Evolutionary conservation across 37 sponge, comb jelly and placozoan species (phyloP).

Genomic region (Diacarnus erythraeanus): DNA sequence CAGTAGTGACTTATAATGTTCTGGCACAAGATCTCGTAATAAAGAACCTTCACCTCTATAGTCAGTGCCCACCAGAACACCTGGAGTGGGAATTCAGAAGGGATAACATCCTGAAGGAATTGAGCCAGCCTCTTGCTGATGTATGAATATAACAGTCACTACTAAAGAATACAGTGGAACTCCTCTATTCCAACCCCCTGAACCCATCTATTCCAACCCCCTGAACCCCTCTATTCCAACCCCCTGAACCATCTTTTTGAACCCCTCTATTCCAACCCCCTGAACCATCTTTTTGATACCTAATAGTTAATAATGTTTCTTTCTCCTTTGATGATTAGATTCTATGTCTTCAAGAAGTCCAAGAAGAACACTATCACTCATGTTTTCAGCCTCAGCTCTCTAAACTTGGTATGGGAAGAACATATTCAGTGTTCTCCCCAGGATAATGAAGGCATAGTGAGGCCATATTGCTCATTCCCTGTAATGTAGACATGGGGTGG

Average conservation of each 20-base stretch:
- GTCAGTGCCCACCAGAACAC: slow-evolving; percentile 14
- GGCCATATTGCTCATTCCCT: no score
- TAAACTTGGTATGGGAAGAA: slow-evolving; percentile 30
- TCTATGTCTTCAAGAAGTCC: slow-evolving; percentile 88
- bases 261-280: no score
- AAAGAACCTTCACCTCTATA: slow-evolving; percentile 61
- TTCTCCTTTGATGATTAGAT: slow-evolving; percentile 27
- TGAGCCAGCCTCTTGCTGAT: slow-evolving; percentile 58
- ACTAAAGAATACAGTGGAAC: no score
- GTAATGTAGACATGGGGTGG: no score
- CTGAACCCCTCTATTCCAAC: no score
- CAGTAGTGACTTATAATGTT: slow-evolving; percentile 66
- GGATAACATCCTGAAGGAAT: slow-evolving; percentile 48
- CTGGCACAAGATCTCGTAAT: slow-evolving; percentile 73
- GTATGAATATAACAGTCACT: slow-evolving; percentile 18
- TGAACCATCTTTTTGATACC: neutral
- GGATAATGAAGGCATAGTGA: no score
- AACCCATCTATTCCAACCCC: no score
- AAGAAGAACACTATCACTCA: slow-evolving; percentile 53
- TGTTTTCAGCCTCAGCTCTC: slow-evolving; percentile 61
- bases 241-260: no score
- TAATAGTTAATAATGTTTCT: neutral
- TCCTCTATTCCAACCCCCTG: no score
- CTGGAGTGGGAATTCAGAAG: slow-evolving; percentile 76
- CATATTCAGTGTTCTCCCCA: no score